A percentile compares a stretch with the other conserved stretches of the same genome.
phyloP scores from a whole-genome alignment of 2,888 invertebrate species.

The Mimas tiliae region DNA sequence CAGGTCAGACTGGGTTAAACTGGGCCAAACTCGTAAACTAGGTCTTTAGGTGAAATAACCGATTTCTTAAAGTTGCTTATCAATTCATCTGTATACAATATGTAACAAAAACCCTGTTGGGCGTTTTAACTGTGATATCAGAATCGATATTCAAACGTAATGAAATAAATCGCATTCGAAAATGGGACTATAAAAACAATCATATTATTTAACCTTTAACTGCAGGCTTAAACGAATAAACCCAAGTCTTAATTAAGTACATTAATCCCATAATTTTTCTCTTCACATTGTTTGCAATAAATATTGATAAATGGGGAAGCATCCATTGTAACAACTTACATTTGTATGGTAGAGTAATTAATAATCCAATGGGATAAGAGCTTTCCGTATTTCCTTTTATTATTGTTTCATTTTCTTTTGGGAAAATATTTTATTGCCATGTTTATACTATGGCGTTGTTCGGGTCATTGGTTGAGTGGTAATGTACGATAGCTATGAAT shows the following conservation, averaged over 20 bases:
- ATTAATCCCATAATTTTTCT: background rate
- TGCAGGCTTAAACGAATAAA: too few relatives aligned
- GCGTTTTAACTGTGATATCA: too few relatives aligned
- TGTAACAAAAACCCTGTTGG: too few relatives aligned
- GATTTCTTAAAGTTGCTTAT: background rate
- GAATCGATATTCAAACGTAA: too few relatives aligned
- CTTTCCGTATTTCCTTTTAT: constrained; percentile 20
- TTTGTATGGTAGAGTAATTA: constrained; percentile 21
- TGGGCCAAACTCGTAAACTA: constrained; percentile 13
- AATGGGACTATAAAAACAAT: too few relatives aligned
- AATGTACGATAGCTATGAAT: background rate
- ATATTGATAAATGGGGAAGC: constrained; percentile 18
- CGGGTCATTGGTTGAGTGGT: background rate
- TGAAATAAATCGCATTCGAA: too few relatives aligned
- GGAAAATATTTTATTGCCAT: constrained; percentile 6
- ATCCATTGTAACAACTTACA: constrained; percentile 14
- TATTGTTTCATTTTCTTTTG: constrained; percentile 20
- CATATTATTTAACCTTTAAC: too few relatives aligned
- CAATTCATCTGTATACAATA: too few relatives aligned
- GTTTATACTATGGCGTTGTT: background rate
- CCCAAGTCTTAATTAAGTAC: background rate
- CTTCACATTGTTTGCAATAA: constrained; percentile 7
- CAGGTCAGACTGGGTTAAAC: background rate
- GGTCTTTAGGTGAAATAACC: background rate
- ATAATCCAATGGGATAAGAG: constrained; percentile 24